Evolutionary conservation across 2,113 vertebrate species (phyloP), one percentile per base, ranked within the genome.

Genomic region (Theristicus caerulescens): DNA sequence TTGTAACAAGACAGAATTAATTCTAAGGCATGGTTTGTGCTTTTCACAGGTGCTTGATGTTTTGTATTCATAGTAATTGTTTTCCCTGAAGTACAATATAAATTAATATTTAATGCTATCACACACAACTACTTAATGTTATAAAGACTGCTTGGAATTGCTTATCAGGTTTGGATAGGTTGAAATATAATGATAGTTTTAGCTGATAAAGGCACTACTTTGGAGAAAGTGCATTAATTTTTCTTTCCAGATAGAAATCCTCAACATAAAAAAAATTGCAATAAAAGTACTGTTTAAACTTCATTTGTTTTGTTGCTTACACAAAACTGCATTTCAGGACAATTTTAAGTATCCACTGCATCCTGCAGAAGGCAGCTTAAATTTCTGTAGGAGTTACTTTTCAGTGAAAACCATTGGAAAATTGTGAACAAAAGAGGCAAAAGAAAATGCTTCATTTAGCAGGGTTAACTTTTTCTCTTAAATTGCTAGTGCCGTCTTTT

Each of bases 91-190:
- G 96, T 94, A 90, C 94, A 83, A 95, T 93, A 90, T 82, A 87
- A 96, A 94, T 97, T 96, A 95, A 97, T 97, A 97, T 97, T 98
- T 97, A 96, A 98, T 97, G 84, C 71, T 94, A 72, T 91, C 91
- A 77, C 87, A 95, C 86, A 32, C 92, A 94, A 85, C 87, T 95
- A 92, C 87, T 97, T 97, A 96, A 94, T 96, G 88, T 94, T 97
- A 78, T 93, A 93, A 95, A 94, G 82, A 66, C 86, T 96, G 55
- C 70, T 82, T 97, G 72, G 88, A 95, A 95, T 96, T 97, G 86
- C 82, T 95, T 97, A 92, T 82, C 87, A 84, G 73, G 24, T 89
- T 95, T 95, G 49, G 67, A 61, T 93, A 91, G 91, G 34, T 84
- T 89, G 61, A 93, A 89, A 93, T 96, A 78, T 38, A 67, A 61